A percentile compares a stretch with the other conserved stretches of the same genome.
These are phyloP conservation scores for Eudasyphora cyanicolor DNA, from an alignment of 2,888 invertebrate genomes.

Conservation along the genomic window DNA sequence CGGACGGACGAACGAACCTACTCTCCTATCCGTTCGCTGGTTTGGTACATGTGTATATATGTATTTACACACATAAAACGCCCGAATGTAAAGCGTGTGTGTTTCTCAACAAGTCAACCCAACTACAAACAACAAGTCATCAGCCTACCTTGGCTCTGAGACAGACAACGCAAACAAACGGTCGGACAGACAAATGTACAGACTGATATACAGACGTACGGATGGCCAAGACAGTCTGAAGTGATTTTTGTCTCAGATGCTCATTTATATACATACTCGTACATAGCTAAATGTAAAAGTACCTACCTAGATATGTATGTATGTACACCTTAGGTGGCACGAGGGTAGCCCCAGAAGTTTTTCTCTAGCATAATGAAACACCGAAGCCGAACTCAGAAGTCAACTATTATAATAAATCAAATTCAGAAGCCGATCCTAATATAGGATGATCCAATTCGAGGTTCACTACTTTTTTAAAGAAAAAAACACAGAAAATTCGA, in stretches of 20 bases:
- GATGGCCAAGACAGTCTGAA: constrained; percentile 21
- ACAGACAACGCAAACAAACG: constrained; percentile 6
- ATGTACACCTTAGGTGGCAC: background rate
- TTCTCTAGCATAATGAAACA: background rate
- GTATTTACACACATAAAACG: constrained; percentile 64
- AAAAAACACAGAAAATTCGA: no score
- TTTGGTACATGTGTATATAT: constrained; percentile 68
- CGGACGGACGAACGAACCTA: background rate
- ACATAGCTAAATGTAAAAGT: constrained; percentile 27
- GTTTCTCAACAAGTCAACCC: constrained; percentile 60
- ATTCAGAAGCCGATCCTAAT: background rate
- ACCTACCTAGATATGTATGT: background rate
- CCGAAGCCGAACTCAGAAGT: no score
- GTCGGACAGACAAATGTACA: background rate
- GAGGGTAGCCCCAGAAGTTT: background rate
- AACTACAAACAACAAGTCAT: constrained; percentile 61
- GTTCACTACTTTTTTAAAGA: no score
- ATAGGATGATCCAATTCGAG: background rate
- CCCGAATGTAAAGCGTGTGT: constrained; percentile 29
- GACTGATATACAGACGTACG: background rate
- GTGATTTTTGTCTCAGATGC: constrained; percentile 53
- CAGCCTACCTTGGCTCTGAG: constrained; percentile 72
- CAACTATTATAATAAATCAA: no score
- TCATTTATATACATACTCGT: constrained; percentile 29
- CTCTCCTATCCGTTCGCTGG: constrained; percentile 29